Conservation (phyloP, 2,888 invertebrate species). For the Dione vanillae region DNA sequence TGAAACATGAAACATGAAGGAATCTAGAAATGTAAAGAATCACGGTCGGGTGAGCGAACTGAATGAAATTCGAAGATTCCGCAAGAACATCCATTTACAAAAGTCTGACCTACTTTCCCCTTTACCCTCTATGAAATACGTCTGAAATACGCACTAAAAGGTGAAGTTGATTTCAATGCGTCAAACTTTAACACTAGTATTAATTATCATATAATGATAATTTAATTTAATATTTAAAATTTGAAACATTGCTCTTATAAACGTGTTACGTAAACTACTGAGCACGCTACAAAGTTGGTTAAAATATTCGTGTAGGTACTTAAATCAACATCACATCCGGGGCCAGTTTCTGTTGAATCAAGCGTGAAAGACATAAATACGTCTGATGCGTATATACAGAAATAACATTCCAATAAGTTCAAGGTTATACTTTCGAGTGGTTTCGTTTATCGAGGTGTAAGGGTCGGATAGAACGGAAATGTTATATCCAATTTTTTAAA, state of each 20-base stretch:
- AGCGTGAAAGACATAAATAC: background rate
- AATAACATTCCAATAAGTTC: slow-evolving; percentile 14
- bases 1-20: background rate
- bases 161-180: background rate
- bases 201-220: background rate
- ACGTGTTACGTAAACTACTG: slow-evolving; percentile 5
- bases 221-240: background rate
- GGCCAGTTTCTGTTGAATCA: slow-evolving; percentile 10
- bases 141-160: slow-evolving; percentile 22
- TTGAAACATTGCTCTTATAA: background rate
- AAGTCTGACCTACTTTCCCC: slow-evolving; percentile 37
- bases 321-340: slow-evolving; percentile 4
- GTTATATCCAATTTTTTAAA: background rate
- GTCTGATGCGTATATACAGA: background rate
- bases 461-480: background rate
- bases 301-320: background rate
- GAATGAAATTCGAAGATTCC: slow-evolving; percentile 39
- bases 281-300: background rate
- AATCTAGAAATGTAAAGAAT: slow-evolving; percentile 32
- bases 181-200: no score
- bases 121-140: slow-evolving; percentile 21
- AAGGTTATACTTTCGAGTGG: slow-evolving; percentile 19
- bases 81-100: slow-evolving; percentile 39
- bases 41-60: slow-evolving; percentile 25
- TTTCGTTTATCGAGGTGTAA: slow-evolving; percentile 7